Conservation (phyloP, 2,888 invertebrate species). For the Hyppa rectilinea region DNA sequence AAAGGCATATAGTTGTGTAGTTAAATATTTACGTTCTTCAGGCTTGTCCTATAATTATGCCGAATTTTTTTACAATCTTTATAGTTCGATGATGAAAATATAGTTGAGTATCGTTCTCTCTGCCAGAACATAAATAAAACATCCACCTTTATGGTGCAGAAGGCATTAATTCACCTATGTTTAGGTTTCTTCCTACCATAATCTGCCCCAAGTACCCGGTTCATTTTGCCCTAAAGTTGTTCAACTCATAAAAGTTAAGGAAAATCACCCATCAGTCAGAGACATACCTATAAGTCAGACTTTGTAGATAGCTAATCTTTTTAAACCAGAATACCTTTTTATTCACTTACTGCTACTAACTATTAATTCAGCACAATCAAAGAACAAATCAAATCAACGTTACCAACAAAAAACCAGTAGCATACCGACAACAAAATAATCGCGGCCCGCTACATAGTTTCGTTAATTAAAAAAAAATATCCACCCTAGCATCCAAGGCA, state of each 20-base stretch:
- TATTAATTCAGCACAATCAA: slow-evolving; percentile 38
- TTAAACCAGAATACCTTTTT: not conserved
- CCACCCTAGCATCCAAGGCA: slow-evolving; percentile 70
- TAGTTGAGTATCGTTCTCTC: not conserved
- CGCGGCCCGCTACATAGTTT: slow-evolving; percentile 60
- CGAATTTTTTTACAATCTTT: not conserved
- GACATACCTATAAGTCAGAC: slow-evolving; percentile 1
- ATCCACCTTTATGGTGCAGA: not conserved
- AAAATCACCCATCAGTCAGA: not conserved
- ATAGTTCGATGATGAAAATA: not conserved
- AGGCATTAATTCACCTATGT: not conserved
- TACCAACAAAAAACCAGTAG: slow-evolving; percentile 52
- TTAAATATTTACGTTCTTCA: slow-evolving; percentile 36
- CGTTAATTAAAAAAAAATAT: slow-evolving; percentile 75
- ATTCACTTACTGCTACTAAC: slow-evolving; percentile 22
- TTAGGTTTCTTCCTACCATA: not conserved
- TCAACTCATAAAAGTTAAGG: not conserved
- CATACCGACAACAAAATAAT: slow-evolving; percentile 60
- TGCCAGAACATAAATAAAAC: too few relatives aligned
- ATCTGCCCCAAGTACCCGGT: not conserved
- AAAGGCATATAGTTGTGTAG: slow-evolving; percentile 23
- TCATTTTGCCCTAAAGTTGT: not conserved
- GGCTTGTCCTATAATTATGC: not conserved
- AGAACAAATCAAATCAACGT: slow-evolving; percentile 56
- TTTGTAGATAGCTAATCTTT: slow-evolving; percentile 6